Conservation (phyloP, 2,888 invertebrate genomes). For the Xestia sexstrigata region DNA sequence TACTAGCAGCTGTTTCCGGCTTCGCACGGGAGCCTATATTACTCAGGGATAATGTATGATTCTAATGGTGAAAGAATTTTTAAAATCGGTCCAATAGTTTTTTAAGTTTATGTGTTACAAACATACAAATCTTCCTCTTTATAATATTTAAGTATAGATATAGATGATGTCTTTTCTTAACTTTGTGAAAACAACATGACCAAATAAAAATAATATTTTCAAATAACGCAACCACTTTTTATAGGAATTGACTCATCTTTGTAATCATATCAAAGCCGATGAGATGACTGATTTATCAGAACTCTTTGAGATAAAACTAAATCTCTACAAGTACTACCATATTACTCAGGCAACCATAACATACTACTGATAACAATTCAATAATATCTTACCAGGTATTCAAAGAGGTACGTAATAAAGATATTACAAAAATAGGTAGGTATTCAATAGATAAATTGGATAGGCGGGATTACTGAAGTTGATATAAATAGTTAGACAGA, state of each 20-base stretch:
- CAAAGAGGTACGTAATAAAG: not conserved
- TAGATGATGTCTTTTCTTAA: not conserved
- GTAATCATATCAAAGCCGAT: constrained; percentile 12
- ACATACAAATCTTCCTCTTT: too few relatives aligned
- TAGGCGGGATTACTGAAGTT: not conserved
- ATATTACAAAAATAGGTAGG: constrained; percentile 5
- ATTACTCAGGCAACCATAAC: constrained; percentile 36
- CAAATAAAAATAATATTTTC: not conserved
- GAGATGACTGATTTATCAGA: constrained; percentile 41
- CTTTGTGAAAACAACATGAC: not conserved
- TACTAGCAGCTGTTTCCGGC: too few relatives aligned
- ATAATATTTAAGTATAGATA: too few relatives aligned
- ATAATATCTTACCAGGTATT: constrained; percentile 2
- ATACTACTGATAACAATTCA: constrained; percentile 22
- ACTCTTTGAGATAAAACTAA: constrained; percentile 1
- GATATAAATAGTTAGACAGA: not conserved
- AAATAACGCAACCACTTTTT: constrained; percentile 20
- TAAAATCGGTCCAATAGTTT: too few relatives aligned
- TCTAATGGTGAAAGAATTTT: too few relatives aligned
- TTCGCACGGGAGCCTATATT: too few relatives aligned
- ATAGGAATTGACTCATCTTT: constrained; percentile 30
- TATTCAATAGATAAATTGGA: constrained; percentile 11
- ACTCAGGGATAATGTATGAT: too few relatives aligned
- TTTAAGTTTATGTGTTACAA: too few relatives aligned
- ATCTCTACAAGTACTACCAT: constrained; percentile 40